These are phyloP conservation scores for Pseudococcus longispinus DNA, from an alignment of 2,888 invertebrate species.

Conservation along the genomic window DNA sequence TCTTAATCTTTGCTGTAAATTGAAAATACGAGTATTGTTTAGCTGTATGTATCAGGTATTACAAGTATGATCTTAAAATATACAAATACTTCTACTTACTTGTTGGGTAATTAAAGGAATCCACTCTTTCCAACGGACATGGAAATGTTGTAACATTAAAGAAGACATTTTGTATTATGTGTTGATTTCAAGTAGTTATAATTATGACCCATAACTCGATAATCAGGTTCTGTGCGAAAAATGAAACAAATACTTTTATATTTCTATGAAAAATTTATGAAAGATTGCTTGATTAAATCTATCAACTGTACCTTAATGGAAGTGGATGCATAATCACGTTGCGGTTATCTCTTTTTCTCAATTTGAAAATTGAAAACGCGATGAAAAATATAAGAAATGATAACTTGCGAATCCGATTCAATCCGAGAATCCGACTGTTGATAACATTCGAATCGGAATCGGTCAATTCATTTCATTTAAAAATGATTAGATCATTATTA, in stretches of 20 bases:
- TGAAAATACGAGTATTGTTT: not conserved
- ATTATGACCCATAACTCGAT: slow-evolving; percentile 30
- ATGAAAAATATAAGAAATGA: no score
- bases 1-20: slow-evolving; percentile 73
- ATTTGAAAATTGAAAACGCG: no score
- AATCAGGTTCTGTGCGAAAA: not conserved
- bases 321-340: not conserved
- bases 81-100: slow-evolving; percentile 64
- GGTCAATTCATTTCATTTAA: no score
- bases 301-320: not conserved
- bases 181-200: not conserved
- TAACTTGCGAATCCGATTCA: no score
- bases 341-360: not conserved
- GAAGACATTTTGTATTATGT: not conserved
- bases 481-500: no score
- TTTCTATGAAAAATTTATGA: no score
- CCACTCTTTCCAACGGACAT: slow-evolving; percentile 77
- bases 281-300: no score
- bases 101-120: slow-evolving; percentile 84
- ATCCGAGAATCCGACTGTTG: no score
- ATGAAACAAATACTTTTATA: not conserved
- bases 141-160: slow-evolving; percentile 49
- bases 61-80: no score
- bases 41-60: not conserved
- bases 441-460: no score